A percentile compares a stretch with the other conserved stretches of the same genome.
These are phyloP conservation scores for Holcopasites calliopsidis DNA, from an alignment of 1,140 invertebrate species.

Conservation along the genomic window DNA sequence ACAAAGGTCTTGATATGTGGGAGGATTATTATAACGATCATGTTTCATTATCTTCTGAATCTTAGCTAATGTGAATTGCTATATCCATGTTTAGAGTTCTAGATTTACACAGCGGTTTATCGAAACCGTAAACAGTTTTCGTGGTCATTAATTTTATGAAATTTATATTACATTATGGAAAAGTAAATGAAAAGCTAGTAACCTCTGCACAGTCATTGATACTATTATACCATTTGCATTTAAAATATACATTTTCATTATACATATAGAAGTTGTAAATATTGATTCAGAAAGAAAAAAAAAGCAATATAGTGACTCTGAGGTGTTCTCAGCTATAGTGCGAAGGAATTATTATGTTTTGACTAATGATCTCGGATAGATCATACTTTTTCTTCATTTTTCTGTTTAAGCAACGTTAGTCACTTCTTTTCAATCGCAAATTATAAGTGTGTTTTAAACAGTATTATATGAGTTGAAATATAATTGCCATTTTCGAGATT, in stretches of 20 bases:
- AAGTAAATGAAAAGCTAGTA: slow-evolving; percentile 38
- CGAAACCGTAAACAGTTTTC: slow-evolving; percentile 39
- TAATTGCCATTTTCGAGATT: slow-evolving; percentile 31
- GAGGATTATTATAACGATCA: slow-evolving; percentile 54
- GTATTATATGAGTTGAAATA: slow-evolving; percentile 38
- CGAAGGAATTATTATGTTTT: slow-evolving; percentile 53
- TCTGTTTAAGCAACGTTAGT: slow-evolving; percentile 36
- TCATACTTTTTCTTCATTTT: slow-evolving; percentile 49
- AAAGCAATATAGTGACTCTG: slow-evolving; percentile 49
- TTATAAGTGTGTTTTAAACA: slow-evolving; percentile 19
- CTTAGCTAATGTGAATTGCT: slow-evolving; percentile 41
- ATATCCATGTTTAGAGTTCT: slow-evolving; percentile 46
- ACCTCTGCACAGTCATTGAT: slow-evolving; percentile 44
- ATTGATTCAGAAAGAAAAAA: slow-evolving; percentile 52
- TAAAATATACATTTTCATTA: slow-evolving; percentile 53
- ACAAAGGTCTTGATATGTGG: slow-evolving; percentile 38
- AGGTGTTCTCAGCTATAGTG: slow-evolving; percentile 35
- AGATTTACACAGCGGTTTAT: slow-evolving; percentile 50
- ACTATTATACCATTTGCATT: slow-evolving; percentile 57
- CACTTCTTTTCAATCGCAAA: slow-evolving; percentile 20
- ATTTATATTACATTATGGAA: slow-evolving; percentile 45
- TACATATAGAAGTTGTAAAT: slow-evolving; percentile 52
- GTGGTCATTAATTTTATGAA: slow-evolving; percentile 50
- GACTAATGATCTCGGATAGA: slow-evolving; percentile 53
- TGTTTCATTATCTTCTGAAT: slow-evolving; percentile 45